A percentile compares a stretch with the other conserved stretches of the same genome.
Conservation (phyloP, 37 sponge, comb jelly and placozoan species). For the Eunapius fragilis region DNA sequence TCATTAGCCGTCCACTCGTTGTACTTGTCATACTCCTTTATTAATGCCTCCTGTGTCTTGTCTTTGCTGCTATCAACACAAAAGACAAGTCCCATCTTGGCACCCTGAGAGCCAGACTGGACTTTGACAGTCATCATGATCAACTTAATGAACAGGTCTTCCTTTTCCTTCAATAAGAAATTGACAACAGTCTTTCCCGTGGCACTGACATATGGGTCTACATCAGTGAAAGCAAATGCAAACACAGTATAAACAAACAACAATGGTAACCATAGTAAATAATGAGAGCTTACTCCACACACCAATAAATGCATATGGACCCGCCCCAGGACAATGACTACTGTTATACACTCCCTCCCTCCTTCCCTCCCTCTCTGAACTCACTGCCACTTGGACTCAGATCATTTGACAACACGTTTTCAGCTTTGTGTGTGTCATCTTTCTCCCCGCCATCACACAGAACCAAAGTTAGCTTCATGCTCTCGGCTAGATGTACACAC, state of each 20-base stretch:
- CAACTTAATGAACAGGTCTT: conserved; percentile 5
- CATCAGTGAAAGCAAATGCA: not conserved
- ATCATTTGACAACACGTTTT: conserved; percentile 19
- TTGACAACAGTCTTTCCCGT: conserved; percentile 54
- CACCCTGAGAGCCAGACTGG: conserved; percentile 30
- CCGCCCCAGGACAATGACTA: not conserved
- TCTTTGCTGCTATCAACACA: not conserved
- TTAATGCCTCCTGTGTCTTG: not conserved
- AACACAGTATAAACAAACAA: no score
- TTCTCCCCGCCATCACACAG: conserved; percentile 49
- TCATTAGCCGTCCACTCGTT: conserved; percentile 45
- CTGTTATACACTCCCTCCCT: not conserved
- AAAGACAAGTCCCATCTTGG: conserved; percentile 28
- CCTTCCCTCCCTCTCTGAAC: not conserved
- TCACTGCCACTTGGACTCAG: conserved; percentile 10
- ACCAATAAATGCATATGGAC: not conserved
- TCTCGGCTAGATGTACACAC: conserved; percentile 24
- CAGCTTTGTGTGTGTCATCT: conserved; percentile 25
- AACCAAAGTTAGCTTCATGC: conserved; percentile 37
- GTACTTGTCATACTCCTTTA: conserved; percentile 22
- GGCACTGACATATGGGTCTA: conserved; percentile 53
- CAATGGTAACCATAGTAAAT: not conserved
- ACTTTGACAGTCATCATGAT: conserved; percentile 48
- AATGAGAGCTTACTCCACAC: not conserved
- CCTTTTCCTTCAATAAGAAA: conserved; percentile 30